A percentile compares a stretch with the other conserved stretches of the same genome.
These are phyloP conservation scores for Nansenia antarctica DNA, from an alignment of 2,113 vertebrate genomes.

Conservation along the genomic window DNA sequence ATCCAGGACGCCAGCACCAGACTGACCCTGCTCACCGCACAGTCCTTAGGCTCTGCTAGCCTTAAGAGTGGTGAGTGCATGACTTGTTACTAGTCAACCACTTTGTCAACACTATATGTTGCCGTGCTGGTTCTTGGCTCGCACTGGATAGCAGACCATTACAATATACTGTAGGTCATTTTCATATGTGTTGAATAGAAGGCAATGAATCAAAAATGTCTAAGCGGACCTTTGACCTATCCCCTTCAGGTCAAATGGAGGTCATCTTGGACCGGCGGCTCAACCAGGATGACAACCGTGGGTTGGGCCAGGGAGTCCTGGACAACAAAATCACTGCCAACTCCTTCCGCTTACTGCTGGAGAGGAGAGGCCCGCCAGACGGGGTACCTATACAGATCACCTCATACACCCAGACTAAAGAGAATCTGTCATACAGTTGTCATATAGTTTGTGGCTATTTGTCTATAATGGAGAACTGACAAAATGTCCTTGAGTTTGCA, in stretches of 20 bases:
- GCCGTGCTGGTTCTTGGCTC: neutral
- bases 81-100: neutral
- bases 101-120: neutral
- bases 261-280: slow-evolving; percentile 91
- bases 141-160: neutral
- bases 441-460: neutral
- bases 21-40: slow-evolving; percentile 84
- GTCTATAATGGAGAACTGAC: neutral
- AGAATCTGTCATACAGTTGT: neutral
- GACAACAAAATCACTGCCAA: slow-evolving; percentile 92
- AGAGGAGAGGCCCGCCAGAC: slow-evolving; percentile 73
- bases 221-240: slow-evolving; percentile 16
- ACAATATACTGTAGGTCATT: neutral
- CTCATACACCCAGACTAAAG: no score
- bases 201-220: neutral
- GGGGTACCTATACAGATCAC: slow-evolving; percentile 57
- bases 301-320: slow-evolving; percentile 91
- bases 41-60: slow-evolving; percentile 85
- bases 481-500: neutral
- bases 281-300: slow-evolving; percentile 94
- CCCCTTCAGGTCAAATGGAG: slow-evolving; percentile 85
- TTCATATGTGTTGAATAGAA: neutral
- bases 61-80: slow-evolving; percentile 79
- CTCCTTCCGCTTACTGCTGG: slow-evolving; percentile 84
- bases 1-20: slow-evolving; percentile 80